Conservation (phyloP, 1,140 invertebrate species). For the Nephila pilipes region DNA sequence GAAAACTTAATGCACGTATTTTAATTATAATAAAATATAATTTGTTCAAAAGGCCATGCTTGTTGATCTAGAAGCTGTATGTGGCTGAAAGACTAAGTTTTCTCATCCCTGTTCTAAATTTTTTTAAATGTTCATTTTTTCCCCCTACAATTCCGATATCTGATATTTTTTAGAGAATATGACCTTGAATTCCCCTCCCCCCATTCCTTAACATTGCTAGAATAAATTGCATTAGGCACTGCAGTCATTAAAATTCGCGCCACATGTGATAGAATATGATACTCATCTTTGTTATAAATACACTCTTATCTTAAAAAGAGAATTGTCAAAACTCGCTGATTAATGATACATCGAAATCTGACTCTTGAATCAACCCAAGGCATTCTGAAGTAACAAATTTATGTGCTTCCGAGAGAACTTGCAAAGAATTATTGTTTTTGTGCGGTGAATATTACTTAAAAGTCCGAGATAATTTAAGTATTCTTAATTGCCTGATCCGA, state of each 20-base stretch:
- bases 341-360: slow-evolving; percentile 22
- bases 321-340: slow-evolving; percentile 22
- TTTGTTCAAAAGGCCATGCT: no score
- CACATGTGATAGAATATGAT: background rate
- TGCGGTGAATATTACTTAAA: no score
- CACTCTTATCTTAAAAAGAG: background rate
- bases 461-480: no score
- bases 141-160: no score
- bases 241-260: slow-evolving; percentile 11
- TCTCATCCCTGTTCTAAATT: no score
- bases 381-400: background rate
- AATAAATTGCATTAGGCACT: background rate
- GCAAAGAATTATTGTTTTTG: background rate
- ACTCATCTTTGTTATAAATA: slow-evolving; percentile 24
- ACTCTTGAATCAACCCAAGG: background rate
- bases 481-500: no score
- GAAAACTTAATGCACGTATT: no score
- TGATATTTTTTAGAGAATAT: background rate
- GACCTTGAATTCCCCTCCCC: background rate
- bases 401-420: background rate
- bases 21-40: no score
- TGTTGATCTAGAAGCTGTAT: no score
- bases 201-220: background rate
- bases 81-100: no score
- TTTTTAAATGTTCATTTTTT: no score